Conservation (phyloP, 2,797 vertebrate genomes). For the Peromyscus nudipes region DNA sequence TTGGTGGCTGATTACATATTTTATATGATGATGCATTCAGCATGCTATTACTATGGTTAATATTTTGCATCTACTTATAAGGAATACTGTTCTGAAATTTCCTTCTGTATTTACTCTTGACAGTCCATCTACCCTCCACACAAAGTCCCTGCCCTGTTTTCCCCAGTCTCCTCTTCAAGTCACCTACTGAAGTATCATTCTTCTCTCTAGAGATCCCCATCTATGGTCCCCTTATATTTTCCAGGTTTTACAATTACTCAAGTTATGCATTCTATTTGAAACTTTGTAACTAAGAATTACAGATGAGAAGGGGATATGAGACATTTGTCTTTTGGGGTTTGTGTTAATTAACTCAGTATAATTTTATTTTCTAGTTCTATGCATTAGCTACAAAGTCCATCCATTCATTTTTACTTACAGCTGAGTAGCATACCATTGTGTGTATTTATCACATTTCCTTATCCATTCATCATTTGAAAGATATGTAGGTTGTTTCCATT, state of each 20-base stretch:
- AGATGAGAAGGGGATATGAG: not conserved
- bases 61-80: not conserved
- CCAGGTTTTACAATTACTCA: not conserved
- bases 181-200: not conserved
- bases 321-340: not conserved
- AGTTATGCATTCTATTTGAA: not conserved
- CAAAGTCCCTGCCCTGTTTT: not conserved
- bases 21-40: not conserved
- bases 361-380: not conserved
- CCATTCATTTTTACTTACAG: not conserved
- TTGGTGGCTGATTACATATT: not conserved
- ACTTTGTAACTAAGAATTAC: not conserved
- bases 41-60: not conserved
- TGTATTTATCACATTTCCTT: not conserved
- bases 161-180: not conserved
- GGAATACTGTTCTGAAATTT: not conserved
- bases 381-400: not conserved
- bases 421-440: not conserved
- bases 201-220: not conserved
- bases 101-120: not conserved
- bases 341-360: not conserved
- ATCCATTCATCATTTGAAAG: not conserved
- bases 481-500: not conserved
- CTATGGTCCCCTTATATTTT: not conserved
- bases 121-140: too few species aligned